Conservation (phyloP, 2,113 vertebrate genomes). For the Paratilapia polleni region DNA sequence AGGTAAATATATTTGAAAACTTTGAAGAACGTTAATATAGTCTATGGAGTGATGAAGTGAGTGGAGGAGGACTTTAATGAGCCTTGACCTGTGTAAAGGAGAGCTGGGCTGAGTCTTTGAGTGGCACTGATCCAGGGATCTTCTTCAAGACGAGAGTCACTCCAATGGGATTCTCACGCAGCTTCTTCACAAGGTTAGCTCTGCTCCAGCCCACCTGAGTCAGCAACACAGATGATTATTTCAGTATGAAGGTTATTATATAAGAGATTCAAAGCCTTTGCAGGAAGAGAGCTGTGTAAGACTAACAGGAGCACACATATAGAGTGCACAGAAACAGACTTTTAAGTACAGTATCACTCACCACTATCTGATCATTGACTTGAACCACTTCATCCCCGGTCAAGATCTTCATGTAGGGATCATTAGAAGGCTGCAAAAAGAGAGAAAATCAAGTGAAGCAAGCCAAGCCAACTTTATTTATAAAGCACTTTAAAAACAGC, state of each 20-base stretch:
- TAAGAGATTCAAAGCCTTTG: background rate
- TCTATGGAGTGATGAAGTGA: background rate
- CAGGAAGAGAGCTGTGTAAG: background rate
- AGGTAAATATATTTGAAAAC: background rate
- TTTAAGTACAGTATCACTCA: slow-evolving; percentile 74
- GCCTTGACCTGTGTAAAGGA: slow-evolving; percentile 46
- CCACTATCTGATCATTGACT: slow-evolving; percentile 94
- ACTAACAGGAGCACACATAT: background rate
- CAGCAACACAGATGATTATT: background rate
- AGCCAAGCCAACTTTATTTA: too few species aligned
- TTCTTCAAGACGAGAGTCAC: slow-evolving; percentile 90
- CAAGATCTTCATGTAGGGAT: slow-evolving; percentile 78
- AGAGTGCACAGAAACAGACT: background rate
- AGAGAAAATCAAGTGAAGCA: background rate
- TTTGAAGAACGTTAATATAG: background rate
- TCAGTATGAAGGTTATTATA: background rate
- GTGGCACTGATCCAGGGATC: slow-evolving; percentile 72
- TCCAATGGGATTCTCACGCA: slow-evolving; percentile 79
- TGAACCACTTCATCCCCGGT: slow-evolving; percentile 93
- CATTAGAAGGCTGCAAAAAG: slow-evolving; percentile 66
- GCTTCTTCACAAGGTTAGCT: slow-evolving; percentile 84
- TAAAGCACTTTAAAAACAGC: too few species aligned
- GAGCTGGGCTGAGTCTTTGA: slow-evolving; percentile 9
- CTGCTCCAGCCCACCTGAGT: slow-evolving; percentile 92
- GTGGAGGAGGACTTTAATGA: background rate